Evolutionary conservation across 2,888 invertebrate species (phyloP).

Genomic region (Leptogaster cylindrica): DNA sequence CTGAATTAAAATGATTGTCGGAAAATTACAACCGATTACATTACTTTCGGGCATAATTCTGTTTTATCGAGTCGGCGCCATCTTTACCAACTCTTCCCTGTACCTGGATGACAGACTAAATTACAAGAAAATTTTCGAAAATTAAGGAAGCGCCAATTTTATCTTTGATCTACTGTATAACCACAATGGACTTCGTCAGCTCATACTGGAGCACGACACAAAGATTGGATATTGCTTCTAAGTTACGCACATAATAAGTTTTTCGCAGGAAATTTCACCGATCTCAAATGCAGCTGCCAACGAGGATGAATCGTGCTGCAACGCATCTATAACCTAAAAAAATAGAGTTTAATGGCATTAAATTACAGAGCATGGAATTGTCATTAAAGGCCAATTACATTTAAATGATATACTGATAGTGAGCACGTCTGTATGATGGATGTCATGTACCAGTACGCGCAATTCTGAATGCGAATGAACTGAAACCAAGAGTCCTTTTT

Average conservation of each 20-base stretch:
- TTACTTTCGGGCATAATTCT: too few species aligned
- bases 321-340: not conserved
- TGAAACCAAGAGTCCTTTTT: conserved; percentile 5
- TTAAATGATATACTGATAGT: conserved; percentile 28
- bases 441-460: not conserved
- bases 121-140: too few species aligned
- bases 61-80: too few species aligned
- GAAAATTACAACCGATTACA: too few species aligned
- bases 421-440: conserved; percentile 23
- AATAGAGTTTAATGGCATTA: conserved; percentile 16
- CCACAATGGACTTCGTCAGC: too few species aligned
- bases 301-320: not conserved
- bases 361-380: conserved; percentile 14
- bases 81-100: too few species aligned
- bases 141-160: too few species aligned
- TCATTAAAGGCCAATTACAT: conserved; percentile 30
- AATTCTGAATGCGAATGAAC: conserved; percentile 20
- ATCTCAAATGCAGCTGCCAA: not conserved
- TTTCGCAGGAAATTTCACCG: not conserved
- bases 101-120: too few species aligned
- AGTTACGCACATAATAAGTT: conserved; percentile 7
- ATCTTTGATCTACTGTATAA: too few species aligned
- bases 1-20: too few species aligned
- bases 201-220: too few species aligned
- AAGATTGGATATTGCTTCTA: conserved; percentile 7